phyloP scores from a whole-genome alignment of 2,797 vertebrate species.

The Silurus aristotelis region DNA sequence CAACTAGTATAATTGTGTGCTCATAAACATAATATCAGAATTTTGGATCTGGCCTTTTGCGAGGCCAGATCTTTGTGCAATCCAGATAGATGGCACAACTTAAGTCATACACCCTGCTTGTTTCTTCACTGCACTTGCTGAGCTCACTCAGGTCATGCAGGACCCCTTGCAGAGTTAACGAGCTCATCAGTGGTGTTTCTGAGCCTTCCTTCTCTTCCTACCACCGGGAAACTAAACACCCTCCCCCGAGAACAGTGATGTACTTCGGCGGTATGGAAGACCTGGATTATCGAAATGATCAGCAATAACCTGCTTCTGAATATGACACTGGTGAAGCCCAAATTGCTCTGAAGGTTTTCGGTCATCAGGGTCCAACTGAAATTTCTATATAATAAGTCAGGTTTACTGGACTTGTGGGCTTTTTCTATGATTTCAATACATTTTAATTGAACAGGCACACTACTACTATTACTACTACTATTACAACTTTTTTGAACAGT shows the following conservation, averaged over 20 bases:
- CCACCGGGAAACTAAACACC: background rate
- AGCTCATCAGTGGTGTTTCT: slow-evolving; percentile 8
- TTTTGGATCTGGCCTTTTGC: background rate
- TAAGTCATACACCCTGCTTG: background rate
- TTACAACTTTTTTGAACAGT: background rate
- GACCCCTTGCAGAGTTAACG: slow-evolving; percentile 5
- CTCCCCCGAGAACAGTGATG: background rate
- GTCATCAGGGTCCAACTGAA: background rate
- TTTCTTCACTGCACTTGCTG: slow-evolving; percentile 16
- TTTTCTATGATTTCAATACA: background rate
- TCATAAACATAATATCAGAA: background rate
- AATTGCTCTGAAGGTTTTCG: background rate
- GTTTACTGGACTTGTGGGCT: background rate
- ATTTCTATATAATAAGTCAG: background rate
- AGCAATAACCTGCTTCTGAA: background rate
- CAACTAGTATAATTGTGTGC: background rate
- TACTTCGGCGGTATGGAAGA: background rate
- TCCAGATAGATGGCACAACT: slow-evolving; percentile 2
- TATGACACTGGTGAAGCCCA: background rate
- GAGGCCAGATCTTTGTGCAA: slow-evolving; percentile 3
- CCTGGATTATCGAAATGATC: background rate
- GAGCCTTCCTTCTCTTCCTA: background rate
- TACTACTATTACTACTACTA: background rate
- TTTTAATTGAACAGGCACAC: background rate
- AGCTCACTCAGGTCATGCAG: background rate